Evolutionary conservation across 1,140 invertebrate genomes (phyloP).

Genomic region (Bilobella aurantiaca): DNA sequence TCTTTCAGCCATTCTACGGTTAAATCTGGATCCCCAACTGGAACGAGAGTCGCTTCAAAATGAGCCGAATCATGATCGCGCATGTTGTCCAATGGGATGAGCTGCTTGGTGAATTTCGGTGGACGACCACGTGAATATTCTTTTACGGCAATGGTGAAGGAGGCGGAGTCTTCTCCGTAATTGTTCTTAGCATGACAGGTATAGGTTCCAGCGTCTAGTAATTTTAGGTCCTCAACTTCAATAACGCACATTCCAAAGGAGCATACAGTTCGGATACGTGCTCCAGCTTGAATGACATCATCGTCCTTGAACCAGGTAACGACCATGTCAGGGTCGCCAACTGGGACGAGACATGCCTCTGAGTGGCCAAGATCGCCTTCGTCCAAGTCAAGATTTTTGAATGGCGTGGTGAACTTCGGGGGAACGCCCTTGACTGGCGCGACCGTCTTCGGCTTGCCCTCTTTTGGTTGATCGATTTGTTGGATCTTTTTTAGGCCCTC

Average conservation of each 20-base stretch:
- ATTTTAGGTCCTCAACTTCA: constrained; percentile 80
- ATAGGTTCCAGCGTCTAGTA: constrained; percentile 75
- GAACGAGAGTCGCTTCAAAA: constrained; percentile 74
- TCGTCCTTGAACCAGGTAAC: constrained; percentile 97
- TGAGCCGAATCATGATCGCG: constrained; percentile 86
- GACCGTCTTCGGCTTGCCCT: constrained; percentile 50
- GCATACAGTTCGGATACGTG: constrained; percentile 78
- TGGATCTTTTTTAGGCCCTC: constrained; percentile 82
- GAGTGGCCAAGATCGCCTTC: constrained; percentile 89
- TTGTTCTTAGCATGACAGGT: constrained; percentile 78
- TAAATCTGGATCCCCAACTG: constrained; percentile 86
- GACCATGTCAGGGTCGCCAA: constrained; percentile 89
- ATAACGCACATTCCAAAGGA: constrained; percentile 92
- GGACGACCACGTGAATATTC: constrained; percentile 67
- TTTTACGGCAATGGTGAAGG: constrained; percentile 67
- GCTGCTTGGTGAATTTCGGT: constrained; percentile 76
- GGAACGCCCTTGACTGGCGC: constrained; percentile 53
- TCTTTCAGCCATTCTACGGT: constrained; percentile 98
- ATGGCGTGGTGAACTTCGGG: constrained; percentile 71
- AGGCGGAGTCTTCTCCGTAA: constrained; percentile 76
- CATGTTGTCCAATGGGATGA: constrained; percentile 47
- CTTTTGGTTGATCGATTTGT: constrained; percentile 65
- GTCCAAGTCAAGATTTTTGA: constrained; percentile 63
- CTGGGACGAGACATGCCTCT: constrained; percentile 82
- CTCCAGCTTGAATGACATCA: constrained; percentile 73